Evolutionary conservation across 2,888 invertebrate genomes (phyloP), one percentile per base, ranked within the genome.

Genomic region (Synergus umbraculus): DNA sequence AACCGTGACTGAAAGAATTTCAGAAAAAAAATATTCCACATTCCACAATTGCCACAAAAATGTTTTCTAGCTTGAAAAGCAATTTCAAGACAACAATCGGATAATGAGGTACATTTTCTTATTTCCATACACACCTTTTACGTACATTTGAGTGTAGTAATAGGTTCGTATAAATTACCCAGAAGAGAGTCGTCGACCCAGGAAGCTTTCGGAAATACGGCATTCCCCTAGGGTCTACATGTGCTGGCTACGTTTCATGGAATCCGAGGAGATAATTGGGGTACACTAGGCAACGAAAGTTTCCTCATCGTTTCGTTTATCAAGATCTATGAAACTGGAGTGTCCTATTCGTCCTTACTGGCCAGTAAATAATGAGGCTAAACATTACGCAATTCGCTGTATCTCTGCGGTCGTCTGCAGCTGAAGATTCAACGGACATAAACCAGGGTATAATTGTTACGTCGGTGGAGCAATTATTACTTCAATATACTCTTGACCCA

Each of bases 401-500:
- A 29, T 10, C 22, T 7, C 5, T 54, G 69, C 8, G 46, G 49
- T 22, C n/a, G 15, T 73, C 37, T 49, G 73, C 54, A 73, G 54
- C 37, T 41, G 15, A 54, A 73, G 73, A 73, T 73, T 73, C 73
- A 73, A 73, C 54, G 37, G 73, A 73, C 73, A 54, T 73, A 73
- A 73, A 73, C 37, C 54, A 73, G 12, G 73, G 54, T 84, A 83
- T 83, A 86, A 85, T 85, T 85, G 83, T 85, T 84, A 83, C 82
- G 73, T 69, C 63, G 76, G 80, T 66, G 83, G 82, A 78, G 79
- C 81, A 83, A 83, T 87, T 85, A 84, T 86, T 85, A 83, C 85
- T 83, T 83, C 84, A 81, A 85, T 85, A 85, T 85, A 85, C 84
- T 86, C 83, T 86, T 86, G 82, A 83, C 83, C 82, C 76, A 79